These are phyloP conservation scores for Rhyzopertha dominica DNA, from an alignment of 1,140 invertebrate species.

Conservation along the genomic window DNA sequence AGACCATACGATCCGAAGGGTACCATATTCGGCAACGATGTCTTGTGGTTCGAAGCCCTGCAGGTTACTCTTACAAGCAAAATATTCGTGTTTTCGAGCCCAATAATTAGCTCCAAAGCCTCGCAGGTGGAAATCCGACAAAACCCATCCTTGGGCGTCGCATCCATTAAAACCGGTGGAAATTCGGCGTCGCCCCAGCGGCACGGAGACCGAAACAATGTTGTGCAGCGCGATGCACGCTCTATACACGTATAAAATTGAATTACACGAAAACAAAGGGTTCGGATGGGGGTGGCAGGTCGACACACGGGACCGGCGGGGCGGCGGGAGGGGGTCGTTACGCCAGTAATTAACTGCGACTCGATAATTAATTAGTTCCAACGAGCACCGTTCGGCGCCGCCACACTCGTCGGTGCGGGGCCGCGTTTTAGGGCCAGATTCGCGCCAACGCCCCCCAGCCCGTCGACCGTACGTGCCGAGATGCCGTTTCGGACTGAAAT, in stretches of 20 bases:
- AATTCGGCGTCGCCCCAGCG: no score
- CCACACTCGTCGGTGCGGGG: slow-evolving; percentile 12
- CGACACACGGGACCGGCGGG: slow-evolving; percentile 16
- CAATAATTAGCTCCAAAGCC: no score
- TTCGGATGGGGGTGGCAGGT: slow-evolving; percentile 19
- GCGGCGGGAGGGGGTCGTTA: slow-evolving; percentile 28
- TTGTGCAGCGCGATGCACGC: slow-evolving; percentile 21
- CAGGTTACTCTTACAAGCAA: no score
- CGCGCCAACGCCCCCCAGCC: not conserved
- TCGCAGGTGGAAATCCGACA: no score
- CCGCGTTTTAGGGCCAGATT: not conserved
- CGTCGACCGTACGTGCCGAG: slow-evolving; percentile 3
- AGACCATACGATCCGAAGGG: no score
- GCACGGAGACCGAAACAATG: no score
- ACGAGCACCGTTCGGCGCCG: slow-evolving; percentile 36
- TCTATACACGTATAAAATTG: slow-evolving; percentile 37
- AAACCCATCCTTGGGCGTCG: no score
- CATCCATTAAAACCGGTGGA: no score
- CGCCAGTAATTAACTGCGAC: slow-evolving; percentile 42
- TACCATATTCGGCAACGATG: no score
- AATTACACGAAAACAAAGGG: slow-evolving; percentile 39
- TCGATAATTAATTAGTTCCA: slow-evolving; percentile 45
- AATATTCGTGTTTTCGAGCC: no score
- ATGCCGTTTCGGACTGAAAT: slow-evolving; percentile 20
- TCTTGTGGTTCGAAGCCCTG: no score